A percentile compares a stretch with the other conserved stretches of the same genome.
Conservation (phyloP, 2,797 vertebrate genomes). For the Catostomus latipinnis region DNA sequence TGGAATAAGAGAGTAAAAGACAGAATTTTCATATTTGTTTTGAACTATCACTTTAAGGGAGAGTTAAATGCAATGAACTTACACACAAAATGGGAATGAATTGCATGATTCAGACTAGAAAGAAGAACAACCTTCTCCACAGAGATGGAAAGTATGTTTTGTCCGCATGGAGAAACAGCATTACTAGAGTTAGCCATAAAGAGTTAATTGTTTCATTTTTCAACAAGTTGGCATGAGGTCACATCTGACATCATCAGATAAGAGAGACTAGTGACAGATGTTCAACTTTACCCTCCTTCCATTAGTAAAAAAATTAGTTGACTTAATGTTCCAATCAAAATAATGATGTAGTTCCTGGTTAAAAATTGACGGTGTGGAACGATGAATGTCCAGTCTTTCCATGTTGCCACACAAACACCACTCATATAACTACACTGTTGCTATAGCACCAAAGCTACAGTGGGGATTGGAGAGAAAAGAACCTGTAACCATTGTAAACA, state of each 20-base stretch:
- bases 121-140: background rate
- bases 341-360: conserved; percentile 7
- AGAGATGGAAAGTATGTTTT: conserved; percentile 14
- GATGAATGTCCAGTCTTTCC: background rate
- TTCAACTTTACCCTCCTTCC: conserved; percentile 2
- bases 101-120: background rate
- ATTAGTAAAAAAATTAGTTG: background rate
- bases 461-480: background rate
- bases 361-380: background rate
- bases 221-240: background rate
- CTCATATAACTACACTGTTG: background rate
- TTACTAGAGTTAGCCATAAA: background rate
- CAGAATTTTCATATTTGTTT: no score
- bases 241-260: background rate
- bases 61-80: background rate
- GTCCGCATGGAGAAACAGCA: background rate
- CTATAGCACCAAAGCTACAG: background rate
- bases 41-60: background rate
- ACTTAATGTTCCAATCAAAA: background rate
- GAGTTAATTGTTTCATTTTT: background rate
- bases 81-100: background rate
- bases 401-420: background rate
- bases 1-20: no score
- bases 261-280: background rate
- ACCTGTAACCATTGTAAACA: background rate